Evolutionary conservation across 2,888 invertebrate genomes (phyloP), one percentile per base, ranked within the genome.

Genomic region (Marronus borbonicus): DNA sequence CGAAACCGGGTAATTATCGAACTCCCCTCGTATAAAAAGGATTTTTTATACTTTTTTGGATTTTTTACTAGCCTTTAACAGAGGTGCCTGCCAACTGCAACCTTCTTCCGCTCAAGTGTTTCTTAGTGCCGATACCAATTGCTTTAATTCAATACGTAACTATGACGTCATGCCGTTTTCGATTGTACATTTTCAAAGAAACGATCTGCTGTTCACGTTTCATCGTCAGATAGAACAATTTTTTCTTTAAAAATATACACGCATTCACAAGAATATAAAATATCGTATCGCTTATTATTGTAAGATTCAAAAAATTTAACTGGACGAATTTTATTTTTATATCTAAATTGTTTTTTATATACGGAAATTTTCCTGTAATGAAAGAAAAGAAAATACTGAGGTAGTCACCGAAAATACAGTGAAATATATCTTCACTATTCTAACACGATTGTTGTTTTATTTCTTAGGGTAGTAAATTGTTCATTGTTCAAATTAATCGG

Each of bases 271-370:
- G 64, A n/a, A 52, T 17, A 69, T 55, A 52, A 52, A 24, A n/a
- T 65, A 65, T 65, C 36, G 55, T 65, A 50, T 69, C 69, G 69
- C 69, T 55, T 70, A 69, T 20, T 49, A 69, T 70, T 70, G 70
- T 70, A 70, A 70, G 55, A 55, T 10, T 70, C 70, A 70, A 70
- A 70, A 52, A 69, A 55, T 70, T 70, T 55, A 31, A 70, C 70
- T 58, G 1, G 70, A 55, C 36, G 70, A 31, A 70, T 70, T 70
- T 70, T 70, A 70, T 70, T 70, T 70, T 70, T 70, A 70, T 70
- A 70, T 70, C 70, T 39, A 70, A 70, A 70, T 58, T 70, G 70
- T 70, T 70, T 70, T 70, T 70, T 70, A 70, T 39, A 58, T 70
- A 70, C 58, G 58, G 17, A 58, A 39, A 70, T 36, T 36, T 58